phyloP scores from a whole-genome alignment of 30 jellyfish, hydroid and myxozoan genomes.

The Morbakka virulenta region DNA sequence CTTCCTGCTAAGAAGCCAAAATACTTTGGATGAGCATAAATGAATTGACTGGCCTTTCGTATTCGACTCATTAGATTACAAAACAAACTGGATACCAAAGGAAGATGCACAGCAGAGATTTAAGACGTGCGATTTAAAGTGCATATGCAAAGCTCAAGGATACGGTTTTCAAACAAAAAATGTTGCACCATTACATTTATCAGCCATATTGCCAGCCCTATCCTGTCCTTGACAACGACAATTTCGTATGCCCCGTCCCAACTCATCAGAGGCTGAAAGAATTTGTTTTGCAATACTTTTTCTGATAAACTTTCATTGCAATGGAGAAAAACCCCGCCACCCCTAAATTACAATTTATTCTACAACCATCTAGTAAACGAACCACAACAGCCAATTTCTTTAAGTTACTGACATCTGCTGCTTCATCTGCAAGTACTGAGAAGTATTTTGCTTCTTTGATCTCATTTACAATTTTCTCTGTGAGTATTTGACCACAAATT shows the following conservation, averaged over 20 bases:
- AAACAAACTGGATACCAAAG: background rate
- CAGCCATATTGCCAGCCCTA: constrained; percentile 86
- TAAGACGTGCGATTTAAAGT: constrained; percentile 54
- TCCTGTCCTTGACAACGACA: constrained; percentile 77
- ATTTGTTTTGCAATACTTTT: constrained; percentile 29
- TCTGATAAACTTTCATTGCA: constrained; percentile 66
- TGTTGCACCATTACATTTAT: constrained; percentile 54
- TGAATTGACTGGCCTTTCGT: background rate
- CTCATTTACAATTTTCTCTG: constrained; percentile 2
- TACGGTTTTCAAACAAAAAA: background rate
- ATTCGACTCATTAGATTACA: constrained; percentile 47
- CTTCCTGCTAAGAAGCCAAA: background rate
- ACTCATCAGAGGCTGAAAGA: constrained; percentile 18
- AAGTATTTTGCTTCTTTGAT: constrained; percentile 7
- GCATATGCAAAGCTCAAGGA: constrained; percentile 50
- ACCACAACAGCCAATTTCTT: constrained; percentile 11
- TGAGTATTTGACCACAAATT: constrained; percentile 39
- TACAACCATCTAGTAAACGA: constrained; percentile 24
- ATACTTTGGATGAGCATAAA: background rate
- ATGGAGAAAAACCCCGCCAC: constrained; percentile 70
- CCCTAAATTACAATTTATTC: constrained; percentile 50
- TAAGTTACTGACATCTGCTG: constrained; percentile 14
- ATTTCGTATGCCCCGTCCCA: constrained; percentile 21
- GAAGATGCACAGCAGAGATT: constrained; percentile 20
- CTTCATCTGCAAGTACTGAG: constrained; percentile 43